Evolutionary conservation across 2,797 vertebrate species (phyloP), one percentile per base, ranked within the genome.

Genomic region (Hypotaenidia philippensis): DNA sequence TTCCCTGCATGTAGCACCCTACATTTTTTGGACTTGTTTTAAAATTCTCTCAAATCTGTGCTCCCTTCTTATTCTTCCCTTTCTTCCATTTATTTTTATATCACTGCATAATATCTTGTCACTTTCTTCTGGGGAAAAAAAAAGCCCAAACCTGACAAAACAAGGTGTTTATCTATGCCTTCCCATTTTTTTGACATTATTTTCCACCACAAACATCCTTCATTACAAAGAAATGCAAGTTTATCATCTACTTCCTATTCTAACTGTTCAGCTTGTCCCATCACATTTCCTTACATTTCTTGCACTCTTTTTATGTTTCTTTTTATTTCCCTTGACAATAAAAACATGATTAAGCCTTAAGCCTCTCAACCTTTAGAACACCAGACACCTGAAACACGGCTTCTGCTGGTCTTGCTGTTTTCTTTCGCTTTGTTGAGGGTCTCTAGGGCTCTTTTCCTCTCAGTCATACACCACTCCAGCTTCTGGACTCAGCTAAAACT

Each of bases 31-130:
- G 85, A 81, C 50, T 83, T 89, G 9, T 81, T 95, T 86, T 75
- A 94, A 95, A 94, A 77, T 94, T 89, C 84, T 94, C 69, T 96
- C 53, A 96, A 93, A 93, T 87, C 87, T 93, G 49, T 40, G 53
- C 23, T 82, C 52, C 70, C 66, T 89, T 80, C 60, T 72, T 85
- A 56, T 92, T 89, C 68, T 89, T 80, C 57, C 45, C 32, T 74
- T 74, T 60, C 84, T 89, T 94, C 81, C 86, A 79, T 89, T 89
- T 89, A 87, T 92, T 93, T 95, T 91, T 70, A 12, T 91, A 88
- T 68, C 91, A 53, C 79, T 92, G 79, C 76, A 78, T 91, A 93
- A 92, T 87, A 72, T 52, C 81, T 60, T 93, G 69, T 75, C 4
- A 1, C 82, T 83, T 94, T 91, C n/a, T 85, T 94, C 82, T 78